Conservation (phyloP, 1,140 invertebrate species). For the Lordiphosa stackelbergi region DNA sequence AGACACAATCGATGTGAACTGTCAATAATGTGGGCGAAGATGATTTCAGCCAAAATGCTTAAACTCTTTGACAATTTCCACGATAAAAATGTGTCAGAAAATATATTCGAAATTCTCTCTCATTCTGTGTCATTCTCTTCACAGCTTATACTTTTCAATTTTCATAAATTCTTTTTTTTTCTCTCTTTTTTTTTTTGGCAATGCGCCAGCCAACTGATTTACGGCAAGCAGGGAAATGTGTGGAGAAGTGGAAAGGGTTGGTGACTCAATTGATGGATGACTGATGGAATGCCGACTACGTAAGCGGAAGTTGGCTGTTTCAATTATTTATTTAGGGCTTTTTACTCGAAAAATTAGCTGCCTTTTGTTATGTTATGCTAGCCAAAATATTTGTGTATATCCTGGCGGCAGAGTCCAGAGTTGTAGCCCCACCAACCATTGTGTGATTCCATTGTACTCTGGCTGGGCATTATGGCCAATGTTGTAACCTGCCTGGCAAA, state of each 20-base stretch:
- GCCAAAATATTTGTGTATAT: slow-evolving; percentile 14
- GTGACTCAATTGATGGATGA: slow-evolving; percentile 13
- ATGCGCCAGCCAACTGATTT: slow-evolving; percentile 22
- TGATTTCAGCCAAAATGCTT: slow-evolving; percentile 31
- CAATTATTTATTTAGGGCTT: slow-evolving; percentile 12
- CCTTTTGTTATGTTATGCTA: slow-evolving; percentile 7
- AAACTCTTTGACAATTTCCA: slow-evolving; percentile 71
- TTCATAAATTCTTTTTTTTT: slow-evolving; percentile 5
- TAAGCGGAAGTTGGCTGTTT: slow-evolving; percentile 14
- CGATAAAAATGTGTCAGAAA: slow-evolving; percentile 38
- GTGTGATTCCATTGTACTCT: slow-evolving; percentile 11
- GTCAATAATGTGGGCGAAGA: slow-evolving; percentile 10
- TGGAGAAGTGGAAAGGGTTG: neutral
- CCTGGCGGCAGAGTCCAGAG: slow-evolving; percentile 1
- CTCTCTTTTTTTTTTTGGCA: slow-evolving; percentile 12
- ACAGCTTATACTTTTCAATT: slow-evolving; percentile 16
- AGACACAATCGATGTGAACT: slow-evolving; percentile 7
- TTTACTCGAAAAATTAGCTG: slow-evolving; percentile 5
- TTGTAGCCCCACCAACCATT: slow-evolving; percentile 5
- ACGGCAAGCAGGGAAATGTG: slow-evolving; percentile 9
- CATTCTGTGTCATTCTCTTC: slow-evolving; percentile 3
- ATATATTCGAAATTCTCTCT: slow-evolving; percentile 8
- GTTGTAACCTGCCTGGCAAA: slow-evolving; percentile 13
- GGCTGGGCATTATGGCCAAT: slow-evolving; percentile 11
- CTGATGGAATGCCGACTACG: slow-evolving; percentile 12